A percentile compares a stretch with the other conserved stretches of the same genome.
These are phyloP conservation scores for Boloria euphrosyne DNA, from an alignment of 2,888 invertebrate species.

Conservation along the genomic window DNA sequence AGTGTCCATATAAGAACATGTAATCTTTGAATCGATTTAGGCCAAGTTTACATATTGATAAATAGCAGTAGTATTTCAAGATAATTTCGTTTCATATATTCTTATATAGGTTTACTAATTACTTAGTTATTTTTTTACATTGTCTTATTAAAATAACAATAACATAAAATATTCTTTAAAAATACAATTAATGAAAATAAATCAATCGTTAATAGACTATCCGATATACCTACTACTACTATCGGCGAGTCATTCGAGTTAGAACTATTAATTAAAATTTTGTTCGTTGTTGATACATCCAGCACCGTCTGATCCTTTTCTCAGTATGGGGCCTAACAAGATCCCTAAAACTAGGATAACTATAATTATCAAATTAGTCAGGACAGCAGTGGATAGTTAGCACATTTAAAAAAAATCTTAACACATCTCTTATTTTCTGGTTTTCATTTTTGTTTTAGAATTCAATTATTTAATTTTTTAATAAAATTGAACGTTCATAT, in stretches of 20 bases:
- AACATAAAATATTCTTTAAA: background rate
- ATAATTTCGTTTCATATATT: background rate
- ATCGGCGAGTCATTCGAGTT: conserved; percentile 51
- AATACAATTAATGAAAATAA: conserved; percentile 42
- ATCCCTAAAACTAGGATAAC: conserved; percentile 48
- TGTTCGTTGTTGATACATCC: conserved; percentile 51
- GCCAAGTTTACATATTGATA: conserved; percentile 18
- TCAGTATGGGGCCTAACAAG: conserved; percentile 54
- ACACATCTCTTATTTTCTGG: too few relatives aligned
- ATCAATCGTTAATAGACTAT: conserved; percentile 57
- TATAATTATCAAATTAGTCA: conserved; percentile 34
- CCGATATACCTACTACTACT: conserved; percentile 51
- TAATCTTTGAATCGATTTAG: conserved; percentile 21
- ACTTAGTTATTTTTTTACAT: too few relatives aligned
- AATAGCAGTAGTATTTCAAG: conserved; percentile 3
- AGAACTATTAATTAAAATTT: conserved; percentile 58
- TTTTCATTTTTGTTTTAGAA: too few relatives aligned
- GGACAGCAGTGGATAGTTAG: conserved; percentile 18
- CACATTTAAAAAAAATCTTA: too few relatives aligned
- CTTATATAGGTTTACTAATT: background rate
- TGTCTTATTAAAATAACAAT: too few relatives aligned
- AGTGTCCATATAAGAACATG: background rate
- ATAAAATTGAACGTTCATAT: too few relatives aligned
- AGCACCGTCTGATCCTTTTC: conserved; percentile 56
- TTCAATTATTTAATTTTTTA: too few relatives aligned